Percentiles rank a stretch among this genome's conserved stretches.
Evolutionary conservation across 2,888 invertebrate genomes (phyloP).

Genomic region (Rhagium mordax): DNA sequence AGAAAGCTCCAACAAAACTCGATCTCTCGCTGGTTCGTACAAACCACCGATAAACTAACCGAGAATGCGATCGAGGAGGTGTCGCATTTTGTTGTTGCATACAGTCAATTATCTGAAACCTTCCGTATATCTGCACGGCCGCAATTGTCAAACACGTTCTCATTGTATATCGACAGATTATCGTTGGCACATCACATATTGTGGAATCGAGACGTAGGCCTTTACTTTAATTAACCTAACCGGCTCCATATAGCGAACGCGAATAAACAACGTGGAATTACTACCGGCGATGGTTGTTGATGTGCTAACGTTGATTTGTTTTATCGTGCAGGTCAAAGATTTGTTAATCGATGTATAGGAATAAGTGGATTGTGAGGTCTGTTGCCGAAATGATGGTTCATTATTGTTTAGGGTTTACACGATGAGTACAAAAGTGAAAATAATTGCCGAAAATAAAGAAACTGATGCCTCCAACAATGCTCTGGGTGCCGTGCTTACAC

Average conservation of each 20-base stretch:
- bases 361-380: background rate
- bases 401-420: too few relatives aligned
- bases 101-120: conserved; percentile 32
- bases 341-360: background rate
- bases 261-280: conserved; percentile 12
- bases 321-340: background rate
- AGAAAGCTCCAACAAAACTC: conserved; percentile 5
- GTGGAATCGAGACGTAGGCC: conserved; percentile 5
- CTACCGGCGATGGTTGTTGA: background rate
- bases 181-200: conserved; percentile 39
- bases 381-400: too few relatives aligned
- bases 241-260: conserved; percentile 21
- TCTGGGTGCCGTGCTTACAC: too few relatives aligned
- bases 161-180: conserved; percentile 51
- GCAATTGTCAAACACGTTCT: conserved; percentile 48
- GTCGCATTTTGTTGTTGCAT: conserved; percentile 42
- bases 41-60: conserved; percentile 42
- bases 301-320: conserved; percentile 17
- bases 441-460: too few relatives aligned
- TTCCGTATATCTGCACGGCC: conserved; percentile 35
- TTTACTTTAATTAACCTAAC: conserved; percentile 36
- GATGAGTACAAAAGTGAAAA: too few relatives aligned
- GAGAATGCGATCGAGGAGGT: conserved; percentile 40
- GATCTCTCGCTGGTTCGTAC: conserved; percentile 10
- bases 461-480: too few relatives aligned